These are phyloP conservation scores for Tachycineta bicolor DNA, from an alignment of 2,113 vertebrate genomes.

Conservation along the genomic window DNA sequence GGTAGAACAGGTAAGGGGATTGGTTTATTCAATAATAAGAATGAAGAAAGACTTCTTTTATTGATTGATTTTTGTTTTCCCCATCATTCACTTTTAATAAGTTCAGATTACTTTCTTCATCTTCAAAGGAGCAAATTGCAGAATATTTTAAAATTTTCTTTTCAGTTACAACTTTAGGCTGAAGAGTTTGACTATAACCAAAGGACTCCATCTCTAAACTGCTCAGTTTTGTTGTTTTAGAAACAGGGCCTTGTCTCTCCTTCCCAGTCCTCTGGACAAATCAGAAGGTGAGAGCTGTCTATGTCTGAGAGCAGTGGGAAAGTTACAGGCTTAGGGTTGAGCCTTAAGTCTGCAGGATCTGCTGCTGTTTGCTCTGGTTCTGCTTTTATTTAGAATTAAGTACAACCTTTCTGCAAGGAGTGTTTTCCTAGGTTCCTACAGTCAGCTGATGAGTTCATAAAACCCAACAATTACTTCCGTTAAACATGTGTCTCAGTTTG, in stretches of 20 bases:
- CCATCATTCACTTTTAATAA: background rate
- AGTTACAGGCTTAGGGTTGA: background rate
- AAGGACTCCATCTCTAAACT: background rate
- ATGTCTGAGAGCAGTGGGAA: background rate
- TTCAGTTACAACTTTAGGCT: background rate
- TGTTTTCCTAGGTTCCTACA: background rate
- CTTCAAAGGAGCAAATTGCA: background rate
- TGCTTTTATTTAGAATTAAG: background rate
- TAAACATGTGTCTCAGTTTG: background rate
- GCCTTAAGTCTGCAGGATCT: background rate
- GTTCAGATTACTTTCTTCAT: background rate
- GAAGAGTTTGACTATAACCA: background rate
- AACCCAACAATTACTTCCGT: background rate
- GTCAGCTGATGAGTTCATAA: background rate
- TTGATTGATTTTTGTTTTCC: accelerated
- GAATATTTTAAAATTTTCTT: background rate
- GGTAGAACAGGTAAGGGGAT: background rate
- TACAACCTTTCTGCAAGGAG: background rate
- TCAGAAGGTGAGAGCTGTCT: background rate
- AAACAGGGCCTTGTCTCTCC: background rate
- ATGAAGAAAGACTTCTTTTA: background rate
- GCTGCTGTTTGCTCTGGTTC: background rate
- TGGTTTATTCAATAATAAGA: background rate
- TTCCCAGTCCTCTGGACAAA: background rate
- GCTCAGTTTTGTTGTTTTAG: background rate